Base-by-base conservation (phyloP, 2,113 vertebrate species). In the Boleophthalmus pectinirostris region DNA sequence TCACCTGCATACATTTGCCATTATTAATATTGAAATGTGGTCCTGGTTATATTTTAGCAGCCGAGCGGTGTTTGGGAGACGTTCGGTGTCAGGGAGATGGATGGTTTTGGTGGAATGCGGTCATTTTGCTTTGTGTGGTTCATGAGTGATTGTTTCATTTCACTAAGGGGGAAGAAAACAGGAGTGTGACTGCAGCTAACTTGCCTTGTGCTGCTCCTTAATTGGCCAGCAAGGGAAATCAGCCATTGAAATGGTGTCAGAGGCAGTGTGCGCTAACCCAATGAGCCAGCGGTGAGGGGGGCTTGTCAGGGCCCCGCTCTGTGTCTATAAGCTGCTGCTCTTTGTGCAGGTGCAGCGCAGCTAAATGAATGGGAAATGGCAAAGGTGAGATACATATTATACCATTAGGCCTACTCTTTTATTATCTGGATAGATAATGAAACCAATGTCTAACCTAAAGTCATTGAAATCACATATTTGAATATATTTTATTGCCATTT, bases 171-270 rank as follows among this genome's bases (percentile, higher is more conserved):
- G 81, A 79, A 77, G 58, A 81, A 87, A 81, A 84, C 78, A 85
- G 58, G 72, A 75, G 73, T 69, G 73, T 79, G 85, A 84, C 86
- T 81, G 84, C 88, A 88, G 82, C 85, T 80, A 76, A 72, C 82
- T 85, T 89, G 84, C 80, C 86, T 89, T 88, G 82, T 85, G 81
- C 82, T 79, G 70, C 79, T 91, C 94, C 94, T 87, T 98, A 97
- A 97, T 97, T 98, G 94, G 95, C 86, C 94, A 91, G 80, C 95
- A 71, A 94, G 95, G 95, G 96, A 97, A 95, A 97, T 95, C 92
- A 95, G 83, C 83, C 82, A 86, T 84, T 92, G 91, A 91, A 95
- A 94, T 92, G 89, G 94, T 93, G 91, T 92, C 89, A 92, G 92
- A 88, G 89, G 90, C 91, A 93, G 91, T 86, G 78, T 88, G 85